Evolutionary conservation across 2,797 vertebrate species (phyloP).

Genomic region (Crocidura indochinensis): DNA sequence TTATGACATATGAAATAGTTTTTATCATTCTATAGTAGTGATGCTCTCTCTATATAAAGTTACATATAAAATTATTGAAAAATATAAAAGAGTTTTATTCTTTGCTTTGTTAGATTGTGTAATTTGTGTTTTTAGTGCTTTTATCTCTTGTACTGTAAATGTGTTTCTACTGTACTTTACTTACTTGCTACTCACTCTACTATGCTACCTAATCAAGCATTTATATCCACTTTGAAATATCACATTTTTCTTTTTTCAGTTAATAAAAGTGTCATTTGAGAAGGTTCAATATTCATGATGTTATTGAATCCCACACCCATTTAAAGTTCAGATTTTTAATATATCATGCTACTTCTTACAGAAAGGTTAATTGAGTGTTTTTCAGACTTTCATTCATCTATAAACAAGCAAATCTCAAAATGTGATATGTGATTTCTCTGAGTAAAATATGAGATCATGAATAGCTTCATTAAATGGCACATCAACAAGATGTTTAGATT

Average conservation of each 20-base stretch:
- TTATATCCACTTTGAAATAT: constrained; percentile 25
- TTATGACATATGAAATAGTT: constrained; percentile 27
- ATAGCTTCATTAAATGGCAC: constrained; percentile 42
- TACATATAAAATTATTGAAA: neutral
- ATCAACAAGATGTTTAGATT: constrained; percentile 64
- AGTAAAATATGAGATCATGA: constrained; percentile 57
- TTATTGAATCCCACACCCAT: neutral
- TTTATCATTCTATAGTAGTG: neutral
- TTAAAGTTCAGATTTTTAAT: neutral
- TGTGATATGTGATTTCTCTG: neutral
- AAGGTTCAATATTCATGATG: constrained; percentile 11
- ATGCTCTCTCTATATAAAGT: neutral
- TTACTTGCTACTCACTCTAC: neutral
- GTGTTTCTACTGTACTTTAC: accelerated
- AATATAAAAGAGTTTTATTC: neutral
- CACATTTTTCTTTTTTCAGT: constrained; percentile 4
- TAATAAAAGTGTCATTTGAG: constrained; percentile 29
- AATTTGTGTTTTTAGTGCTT: neutral
- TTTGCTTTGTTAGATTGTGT: constrained; percentile 35
- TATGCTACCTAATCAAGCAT: neutral
- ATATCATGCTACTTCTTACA: constrained; percentile 17
- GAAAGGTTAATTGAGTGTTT: constrained; percentile 63
- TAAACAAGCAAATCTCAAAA: constrained; percentile 64
- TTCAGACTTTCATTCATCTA: constrained; percentile 45
- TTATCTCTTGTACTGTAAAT: neutral